Percentiles rank a stretch among this genome's conserved stretches.
Conservation (phyloP, 1,140 invertebrate species). For the Pectinophora gossypiella region DNA sequence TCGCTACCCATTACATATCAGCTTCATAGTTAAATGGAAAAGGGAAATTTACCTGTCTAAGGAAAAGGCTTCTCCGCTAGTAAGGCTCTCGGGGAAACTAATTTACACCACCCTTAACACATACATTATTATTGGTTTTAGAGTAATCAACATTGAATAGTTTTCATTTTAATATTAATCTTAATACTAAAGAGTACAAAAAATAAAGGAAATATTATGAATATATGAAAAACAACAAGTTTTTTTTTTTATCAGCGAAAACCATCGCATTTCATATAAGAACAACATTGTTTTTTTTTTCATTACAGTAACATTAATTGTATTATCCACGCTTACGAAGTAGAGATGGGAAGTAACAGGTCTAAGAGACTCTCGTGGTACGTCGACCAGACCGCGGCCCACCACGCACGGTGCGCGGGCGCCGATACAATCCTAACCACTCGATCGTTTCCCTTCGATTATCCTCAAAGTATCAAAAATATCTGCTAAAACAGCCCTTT, state of each 20-base stretch:
- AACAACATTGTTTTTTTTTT: slow-evolving; percentile 68
- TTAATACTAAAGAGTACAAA: slow-evolving; percentile 75
- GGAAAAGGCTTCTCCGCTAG: slow-evolving; percentile 65
- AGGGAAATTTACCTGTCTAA: slow-evolving; percentile 57
- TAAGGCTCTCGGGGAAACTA: slow-evolving; percentile 70
- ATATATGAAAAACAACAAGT: slow-evolving; percentile 75
- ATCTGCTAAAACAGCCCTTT: slow-evolving; percentile 73
- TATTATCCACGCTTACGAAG: slow-evolving; percentile 57
- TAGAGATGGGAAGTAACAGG: slow-evolving; percentile 46
- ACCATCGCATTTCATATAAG: slow-evolving; percentile 68
- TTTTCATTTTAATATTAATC: slow-evolving; percentile 68
- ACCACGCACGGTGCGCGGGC: too few species aligned
- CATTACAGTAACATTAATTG: slow-evolving; percentile 67
- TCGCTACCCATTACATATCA: not conserved
- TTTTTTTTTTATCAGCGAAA: slow-evolving; percentile 49
- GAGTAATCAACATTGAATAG: slow-evolving; percentile 74
- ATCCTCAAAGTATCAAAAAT: slow-evolving; percentile 73
- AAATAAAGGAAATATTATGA: slow-evolving; percentile 75
- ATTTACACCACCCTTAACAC: slow-evolving; percentile 63
- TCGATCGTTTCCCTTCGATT: slow-evolving; percentile 68
- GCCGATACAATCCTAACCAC: too few species aligned
- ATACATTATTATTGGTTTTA: slow-evolving; percentile 67
- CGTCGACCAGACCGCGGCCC: not conserved
- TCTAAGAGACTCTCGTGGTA: not conserved
- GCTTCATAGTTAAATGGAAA: slow-evolving; percentile 22